Evolutionary conservation across 2,888 invertebrate genomes (phyloP).

Genomic region (Fragum sueziense): DNA sequence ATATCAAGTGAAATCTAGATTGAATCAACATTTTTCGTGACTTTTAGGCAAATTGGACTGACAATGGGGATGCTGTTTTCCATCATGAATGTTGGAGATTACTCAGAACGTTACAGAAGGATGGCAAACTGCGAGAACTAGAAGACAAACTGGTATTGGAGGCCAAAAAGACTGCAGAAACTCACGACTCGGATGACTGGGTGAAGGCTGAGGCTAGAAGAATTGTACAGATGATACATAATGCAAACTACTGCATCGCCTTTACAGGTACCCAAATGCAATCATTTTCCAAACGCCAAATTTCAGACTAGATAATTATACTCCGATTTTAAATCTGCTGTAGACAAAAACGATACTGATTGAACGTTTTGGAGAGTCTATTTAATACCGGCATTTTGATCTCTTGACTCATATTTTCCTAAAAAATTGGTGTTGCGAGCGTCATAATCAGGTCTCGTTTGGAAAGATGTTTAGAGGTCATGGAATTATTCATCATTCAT

Average conservation of each 20-base stretch:
- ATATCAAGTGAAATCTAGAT: no score
- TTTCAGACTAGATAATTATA: no score
- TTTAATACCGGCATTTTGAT: not conserved
- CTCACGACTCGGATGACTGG: constrained; percentile 64
- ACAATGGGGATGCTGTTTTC: constrained; percentile 64
- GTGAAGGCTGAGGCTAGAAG: constrained; percentile 64
- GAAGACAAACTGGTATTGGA: constrained; percentile 69
- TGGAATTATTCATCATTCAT: no score
- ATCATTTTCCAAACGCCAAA: no score
- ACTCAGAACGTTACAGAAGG: constrained; percentile 15
- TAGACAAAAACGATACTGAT: not conserved
- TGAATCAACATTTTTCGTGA: no score
- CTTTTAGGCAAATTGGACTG: constrained; percentile 58
- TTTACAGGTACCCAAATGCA: constrained; percentile 78
- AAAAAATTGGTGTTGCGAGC: no score
- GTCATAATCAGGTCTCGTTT: no score
- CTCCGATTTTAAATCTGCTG: not conserved
- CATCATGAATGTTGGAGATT: constrained; percentile 67
- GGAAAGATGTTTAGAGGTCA: no score
- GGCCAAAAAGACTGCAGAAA: constrained; percentile 74
- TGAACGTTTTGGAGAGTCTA: not conserved
- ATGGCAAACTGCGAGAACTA: not conserved
- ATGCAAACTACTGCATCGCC: constrained; percentile 68
- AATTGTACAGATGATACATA: constrained; percentile 67
- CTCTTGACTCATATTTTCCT: not conserved